phyloP scores from a whole-genome alignment of 2,888 invertebrate species.

The Cephus spinipes region DNA sequence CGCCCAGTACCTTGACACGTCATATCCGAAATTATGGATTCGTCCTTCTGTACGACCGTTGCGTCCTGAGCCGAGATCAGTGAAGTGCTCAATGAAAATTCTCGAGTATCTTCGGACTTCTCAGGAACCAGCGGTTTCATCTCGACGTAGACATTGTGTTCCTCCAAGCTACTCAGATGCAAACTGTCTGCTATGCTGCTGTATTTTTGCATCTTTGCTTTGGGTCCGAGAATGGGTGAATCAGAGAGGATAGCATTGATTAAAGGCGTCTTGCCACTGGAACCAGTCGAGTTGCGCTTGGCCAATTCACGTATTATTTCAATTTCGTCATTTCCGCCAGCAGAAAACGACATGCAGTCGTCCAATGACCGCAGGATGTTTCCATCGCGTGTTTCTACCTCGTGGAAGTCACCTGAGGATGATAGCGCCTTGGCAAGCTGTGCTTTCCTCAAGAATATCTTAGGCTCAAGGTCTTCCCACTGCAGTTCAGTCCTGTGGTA shows the following conservation, averaged over 20 bases:
- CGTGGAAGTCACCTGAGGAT: background rate
- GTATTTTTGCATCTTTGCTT: conserved; percentile 39
- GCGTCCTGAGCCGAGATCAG: background rate
- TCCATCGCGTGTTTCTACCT: conserved; percentile 29
- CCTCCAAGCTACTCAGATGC: conserved; percentile 31
- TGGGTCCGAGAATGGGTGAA: conserved; percentile 51
- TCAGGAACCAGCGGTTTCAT: conserved; percentile 50
- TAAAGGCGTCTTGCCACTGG: conserved; percentile 47
- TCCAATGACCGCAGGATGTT: background rate
- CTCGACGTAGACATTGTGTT: conserved; percentile 53
- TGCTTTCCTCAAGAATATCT: conserved; percentile 39
- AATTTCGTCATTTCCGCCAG: background rate
- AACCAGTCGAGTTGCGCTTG: conserved; percentile 40
- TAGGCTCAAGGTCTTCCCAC: conserved; percentile 61
- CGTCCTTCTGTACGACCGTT: background rate
- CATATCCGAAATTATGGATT: background rate
- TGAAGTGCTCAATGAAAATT: conserved; percentile 3
- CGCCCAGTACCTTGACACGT: background rate
- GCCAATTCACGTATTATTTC: conserved; percentile 41
- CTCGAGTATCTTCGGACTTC: conserved; percentile 34
- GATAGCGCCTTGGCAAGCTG: conserved; percentile 47
- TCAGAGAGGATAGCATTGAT: conserved; percentile 57
- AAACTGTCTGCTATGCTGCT: conserved; percentile 18
- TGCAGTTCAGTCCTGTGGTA: conserved; percentile 70
- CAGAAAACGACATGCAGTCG: background rate